phyloP scores from a whole-genome alignment of 2,888 invertebrate genomes.

The Zhuqinia jingwanae region DNA sequence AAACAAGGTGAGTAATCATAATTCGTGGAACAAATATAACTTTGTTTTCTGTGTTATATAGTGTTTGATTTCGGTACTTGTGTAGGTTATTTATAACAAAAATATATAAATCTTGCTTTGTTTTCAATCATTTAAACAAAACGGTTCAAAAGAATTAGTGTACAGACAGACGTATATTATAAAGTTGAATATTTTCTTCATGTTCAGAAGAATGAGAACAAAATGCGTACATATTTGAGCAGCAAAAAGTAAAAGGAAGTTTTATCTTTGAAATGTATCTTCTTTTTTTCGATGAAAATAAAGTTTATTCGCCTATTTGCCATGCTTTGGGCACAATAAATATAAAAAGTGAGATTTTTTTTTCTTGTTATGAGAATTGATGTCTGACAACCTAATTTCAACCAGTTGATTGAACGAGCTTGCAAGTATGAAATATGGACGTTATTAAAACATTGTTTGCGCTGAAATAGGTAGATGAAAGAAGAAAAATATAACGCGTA shows the following conservation, averaged over 20 bases:
- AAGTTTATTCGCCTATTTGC: slow-evolving; percentile 18
- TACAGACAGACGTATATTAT: too few relatives aligned
- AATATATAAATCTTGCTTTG: too few relatives aligned
- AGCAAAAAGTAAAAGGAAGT: slow-evolving; percentile 37
- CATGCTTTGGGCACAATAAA: slow-evolving; percentile 33
- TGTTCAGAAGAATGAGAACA: slow-evolving; percentile 30
- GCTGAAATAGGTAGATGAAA: too few relatives aligned
- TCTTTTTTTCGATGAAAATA: neutral
- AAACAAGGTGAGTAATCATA: too few relatives aligned
- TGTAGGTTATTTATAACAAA: neutral
- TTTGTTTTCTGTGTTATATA: too few relatives aligned
- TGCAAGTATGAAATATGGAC: slow-evolving; percentile 8
- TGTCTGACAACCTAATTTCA: slow-evolving; percentile 33
- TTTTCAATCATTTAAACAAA: neutral
- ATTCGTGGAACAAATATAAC: too few relatives aligned
- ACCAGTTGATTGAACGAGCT: neutral
- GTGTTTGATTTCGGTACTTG: slow-evolving; percentile 3
- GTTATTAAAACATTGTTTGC: too few relatives aligned
- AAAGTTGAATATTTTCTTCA: too few relatives aligned
- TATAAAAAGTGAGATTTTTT: slow-evolving; percentile 43
- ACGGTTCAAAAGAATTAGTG: slow-evolving; percentile 5
- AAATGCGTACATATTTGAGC: neutral
- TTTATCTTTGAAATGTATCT: slow-evolving; percentile 34
- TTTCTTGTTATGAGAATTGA: slow-evolving; percentile 31
- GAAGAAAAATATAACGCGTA: too few relatives aligned